These are phyloP conservation scores for Euplagia quadripunctaria DNA, from an alignment of 2,888 invertebrate genomes.

Conservation along the genomic window DNA sequence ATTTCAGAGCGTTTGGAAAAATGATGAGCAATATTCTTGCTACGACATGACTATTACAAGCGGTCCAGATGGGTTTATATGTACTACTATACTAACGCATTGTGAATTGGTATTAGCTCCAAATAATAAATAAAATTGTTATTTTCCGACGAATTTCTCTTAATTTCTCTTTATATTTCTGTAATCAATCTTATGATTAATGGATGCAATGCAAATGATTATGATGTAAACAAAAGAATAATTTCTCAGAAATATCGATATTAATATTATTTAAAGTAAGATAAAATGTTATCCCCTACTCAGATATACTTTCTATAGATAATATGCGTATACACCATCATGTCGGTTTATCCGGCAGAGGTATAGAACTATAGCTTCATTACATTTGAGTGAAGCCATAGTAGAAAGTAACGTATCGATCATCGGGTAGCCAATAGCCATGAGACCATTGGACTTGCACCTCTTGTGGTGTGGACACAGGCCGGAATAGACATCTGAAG, in stretches of 20 bases:
- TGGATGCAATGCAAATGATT: too few relatives aligned
- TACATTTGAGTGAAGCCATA: too few relatives aligned
- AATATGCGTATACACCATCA: too few relatives aligned
- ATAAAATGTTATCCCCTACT: too few relatives aligned
- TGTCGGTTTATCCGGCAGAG: too few relatives aligned
- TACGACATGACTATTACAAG: conserved; percentile 3
- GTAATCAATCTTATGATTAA: background rate
- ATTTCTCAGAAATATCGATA: too few relatives aligned
- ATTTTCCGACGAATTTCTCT: background rate
- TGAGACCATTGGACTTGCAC: background rate
- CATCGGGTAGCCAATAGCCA: background rate
- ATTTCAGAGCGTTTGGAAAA: background rate
- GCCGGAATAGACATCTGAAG: background rate
- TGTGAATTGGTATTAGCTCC: background rate
- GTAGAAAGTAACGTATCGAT: too few relatives aligned
- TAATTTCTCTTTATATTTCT: background rate
- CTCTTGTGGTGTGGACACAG: background rate
- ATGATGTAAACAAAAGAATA: background rate
- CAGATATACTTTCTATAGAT: too few relatives aligned
- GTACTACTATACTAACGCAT: background rate
- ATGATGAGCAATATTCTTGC: background rate
- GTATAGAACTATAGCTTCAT: too few relatives aligned
- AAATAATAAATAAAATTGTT: background rate
- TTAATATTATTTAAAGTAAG: too few relatives aligned
- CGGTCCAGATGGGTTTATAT: background rate